Evolutionary conservation across 2,888 invertebrate species (phyloP), one percentile per base, ranked within the genome.

Genomic region (Cantharis lateralis): DNA sequence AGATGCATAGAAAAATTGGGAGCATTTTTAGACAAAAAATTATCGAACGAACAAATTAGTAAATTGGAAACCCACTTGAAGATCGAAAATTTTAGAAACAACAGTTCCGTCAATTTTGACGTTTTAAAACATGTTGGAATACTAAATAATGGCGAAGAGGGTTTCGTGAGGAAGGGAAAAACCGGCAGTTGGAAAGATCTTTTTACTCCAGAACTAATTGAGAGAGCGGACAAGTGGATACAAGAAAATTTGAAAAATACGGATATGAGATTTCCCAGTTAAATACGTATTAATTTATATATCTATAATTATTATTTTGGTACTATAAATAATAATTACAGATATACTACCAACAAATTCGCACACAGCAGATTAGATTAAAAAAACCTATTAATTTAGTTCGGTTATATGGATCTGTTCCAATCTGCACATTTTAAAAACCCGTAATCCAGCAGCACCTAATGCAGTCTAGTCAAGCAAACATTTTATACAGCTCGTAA

Each of bases 41-140:
- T 92, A 76, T 89, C 89, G 0, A 88, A 89, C 0, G 90, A 91
- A 16, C 90, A 95, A 84, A 85, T 95, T 0, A 84, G 88, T 0
- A 87, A 88, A 16, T 88, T 98, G 3, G 90, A 91, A 10, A 88
- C 93, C 9, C 95, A 97, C 85, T 91, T 97, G 77, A 91, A 92
- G 83, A 95, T 98, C 79, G 91, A 93, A 10, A 95, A 92, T 86
- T 98, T 98, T 89, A 93, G 94, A 80, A 90, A 92, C 13, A 97
- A 97, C 88, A 91, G 92, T 69, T 93, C 94, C 7, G 93, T 96
- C 0, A 97, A 97, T 85, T 91, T 90, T 70, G 91, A 93, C 76
- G 90, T 92, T 70, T 89, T 94, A 85, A 90, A 89, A 81, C 90
- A 91, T 0, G 89, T 93, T 3, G 92, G 93, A 1, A 90, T 95